Percentiles rank a stretch among this genome's conserved stretches.
These are phyloP conservation scores for Psammodynastes pulverulentus DNA, from an alignment of 2,113 vertebrate species.

Conservation along the genomic window DNA sequence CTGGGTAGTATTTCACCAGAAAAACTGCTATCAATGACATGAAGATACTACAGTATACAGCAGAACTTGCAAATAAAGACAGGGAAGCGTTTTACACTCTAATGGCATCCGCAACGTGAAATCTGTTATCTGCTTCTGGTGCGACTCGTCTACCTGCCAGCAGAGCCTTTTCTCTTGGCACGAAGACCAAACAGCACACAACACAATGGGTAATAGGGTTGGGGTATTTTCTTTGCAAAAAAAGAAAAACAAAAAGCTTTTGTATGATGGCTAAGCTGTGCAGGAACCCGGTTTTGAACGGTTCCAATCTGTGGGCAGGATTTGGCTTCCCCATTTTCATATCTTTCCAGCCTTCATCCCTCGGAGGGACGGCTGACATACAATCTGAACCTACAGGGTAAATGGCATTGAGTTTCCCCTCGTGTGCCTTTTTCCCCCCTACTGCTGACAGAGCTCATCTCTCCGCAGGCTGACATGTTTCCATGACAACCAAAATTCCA, in stretches of 20 bases:
- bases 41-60: neutral
- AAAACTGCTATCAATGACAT: neutral
- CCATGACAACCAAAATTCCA: slow-evolving; percentile 67
- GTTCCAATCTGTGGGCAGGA: neutral
- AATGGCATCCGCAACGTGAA: slow-evolving; percentile 7
- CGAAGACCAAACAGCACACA: slow-evolving; percentile 27
- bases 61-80: neutral
- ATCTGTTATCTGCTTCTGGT: slow-evolving; percentile 47
- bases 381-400: slow-evolving; percentile 38
- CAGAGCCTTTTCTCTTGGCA: slow-evolving; percentile 26
- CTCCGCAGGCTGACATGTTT: slow-evolving; percentile 69
- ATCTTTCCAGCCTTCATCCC: neutral
- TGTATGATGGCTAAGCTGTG: slow-evolving; percentile 24
- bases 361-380: slow-evolving; percentile 29
- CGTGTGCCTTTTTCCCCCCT: neutral
- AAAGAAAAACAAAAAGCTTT: slow-evolving; percentile 15
- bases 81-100: neutral
- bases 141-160: slow-evolving; percentile 45
- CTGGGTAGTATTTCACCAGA: neutral
- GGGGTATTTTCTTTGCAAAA: slow-evolving; percentile 2
- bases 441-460: slow-evolving; percentile 53
- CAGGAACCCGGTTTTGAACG: slow-evolving; percentile 12
- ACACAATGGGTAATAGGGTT: neutral
- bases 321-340: neutral
- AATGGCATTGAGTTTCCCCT: slow-evolving; percentile 37